A percentile compares a stretch with the other conserved stretches of the same genome.
These are phyloP conservation scores for Crenichthys baileyi DNA, from an alignment of 2,797 vertebrate genomes.

Conservation along the genomic window DNA sequence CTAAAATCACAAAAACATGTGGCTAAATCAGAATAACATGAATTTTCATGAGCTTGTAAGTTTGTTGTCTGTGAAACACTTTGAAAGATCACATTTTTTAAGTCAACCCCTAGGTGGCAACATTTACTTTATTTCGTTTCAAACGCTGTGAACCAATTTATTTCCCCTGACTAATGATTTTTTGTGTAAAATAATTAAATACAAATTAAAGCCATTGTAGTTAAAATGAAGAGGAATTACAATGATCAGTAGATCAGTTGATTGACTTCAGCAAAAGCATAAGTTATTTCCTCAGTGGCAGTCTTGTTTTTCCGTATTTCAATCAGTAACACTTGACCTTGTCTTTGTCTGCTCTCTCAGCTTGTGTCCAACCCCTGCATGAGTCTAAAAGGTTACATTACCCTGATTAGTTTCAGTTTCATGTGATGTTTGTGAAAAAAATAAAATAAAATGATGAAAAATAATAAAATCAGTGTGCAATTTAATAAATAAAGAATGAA, in stretches of 20 bases:
- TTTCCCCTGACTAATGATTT: neutral
- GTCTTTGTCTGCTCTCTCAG: slow-evolving; percentile 33
- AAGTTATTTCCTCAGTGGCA: neutral
- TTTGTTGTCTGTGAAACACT: neutral
- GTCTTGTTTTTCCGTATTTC: neutral
- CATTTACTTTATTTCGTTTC: slow-evolving; percentile 36
- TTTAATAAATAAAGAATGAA: slow-evolving; percentile 75
- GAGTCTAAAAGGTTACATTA: slow-evolving; percentile 33
- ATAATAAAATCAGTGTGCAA: slow-evolving; percentile 31
- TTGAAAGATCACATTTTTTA: neutral
- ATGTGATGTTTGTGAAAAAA: slow-evolving; percentile 60
- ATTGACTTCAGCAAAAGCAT: slow-evolving; percentile 9
- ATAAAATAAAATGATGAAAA: slow-evolving; percentile 18
- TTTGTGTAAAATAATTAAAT: neutral
- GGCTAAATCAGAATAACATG: neutral
- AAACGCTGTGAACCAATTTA: neutral
- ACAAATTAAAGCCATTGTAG: neutral
- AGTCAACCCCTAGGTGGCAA: slow-evolving; percentile 65
- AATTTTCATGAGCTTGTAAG: neutral
- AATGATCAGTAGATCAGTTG: slow-evolving; percentile 9
- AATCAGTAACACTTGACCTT: slow-evolving; percentile 59
- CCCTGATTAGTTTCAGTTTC: slow-evolving; percentile 45
- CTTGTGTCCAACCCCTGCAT: slow-evolving; percentile 15
- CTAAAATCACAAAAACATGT: neutral
- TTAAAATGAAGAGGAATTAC: neutral